Base-by-base conservation (phyloP, 2,888 invertebrate genomes). In the Siphonodentalium dalli region DNA sequence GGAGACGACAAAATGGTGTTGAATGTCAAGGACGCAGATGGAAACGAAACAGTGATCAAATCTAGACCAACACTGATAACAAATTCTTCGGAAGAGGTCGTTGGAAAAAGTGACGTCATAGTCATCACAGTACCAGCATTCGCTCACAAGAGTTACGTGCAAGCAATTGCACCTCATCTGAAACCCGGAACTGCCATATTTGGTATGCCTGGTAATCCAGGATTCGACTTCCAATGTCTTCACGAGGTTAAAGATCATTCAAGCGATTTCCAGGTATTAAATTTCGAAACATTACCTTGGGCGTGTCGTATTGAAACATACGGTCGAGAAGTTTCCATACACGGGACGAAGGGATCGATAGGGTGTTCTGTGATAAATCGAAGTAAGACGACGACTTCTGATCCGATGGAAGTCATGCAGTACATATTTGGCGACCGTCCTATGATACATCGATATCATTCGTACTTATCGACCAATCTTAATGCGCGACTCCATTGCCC, bases 61-160 rank as follows among this genome's bases (percentile, higher is more conserved):
- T 62, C 57, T 39, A 45, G 26, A 3, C 54, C 54, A 4, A 54
- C 60, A 15, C 46, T 46, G 2, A 44, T 53, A 11, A 35, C 28
- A 11, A 24, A 37, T 9, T 38, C 38, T 18, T n/a, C 28, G 11
- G 15, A 28, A 13, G 31, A 43, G 6, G 39, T 27, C 3, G 41
- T 55, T 35, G 24, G 45, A 3, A 33, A 26, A 0, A 29, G 55
- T 0, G 58, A 58, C 26, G 40, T 62, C 31, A 50, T 70, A 11
- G 59, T 70, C 4, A 58, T 70, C 15, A 54, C 58, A 15, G 68
- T 69, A 1, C 71, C 71, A 9, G 70, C 71, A 3, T 71, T 65
- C 34, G 66, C 68, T 6, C 71, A 71, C 39, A 54, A 54, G 26
- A 40, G 44, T 4, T 71, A 71, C 51, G 45, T 71, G 15, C 41